phyloP scores from a whole-genome alignment of 1,140 invertebrate genomes.

The Linepithema humile region DNA sequence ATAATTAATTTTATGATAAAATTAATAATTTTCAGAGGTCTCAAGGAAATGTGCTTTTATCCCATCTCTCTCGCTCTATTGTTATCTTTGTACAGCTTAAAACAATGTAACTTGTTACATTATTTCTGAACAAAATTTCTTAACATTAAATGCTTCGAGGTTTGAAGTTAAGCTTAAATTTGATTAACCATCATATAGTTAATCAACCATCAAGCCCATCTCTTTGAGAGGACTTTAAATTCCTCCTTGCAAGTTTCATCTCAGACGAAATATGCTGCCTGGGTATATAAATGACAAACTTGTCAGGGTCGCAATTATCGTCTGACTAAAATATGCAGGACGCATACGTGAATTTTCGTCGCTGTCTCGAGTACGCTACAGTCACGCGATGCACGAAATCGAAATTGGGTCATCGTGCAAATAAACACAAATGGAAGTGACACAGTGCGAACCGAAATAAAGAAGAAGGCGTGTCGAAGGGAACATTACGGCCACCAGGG shows the following conservation, averaged over 20 bases:
- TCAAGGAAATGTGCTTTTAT: too few relatives aligned
- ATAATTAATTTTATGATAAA: too few relatives aligned
- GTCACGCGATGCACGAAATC: slow-evolving; percentile 34
- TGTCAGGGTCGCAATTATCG: slow-evolving; percentile 34
- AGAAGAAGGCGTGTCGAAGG: slow-evolving; percentile 19
- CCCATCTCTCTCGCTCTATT: neutral
- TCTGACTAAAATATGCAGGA: slow-evolving; percentile 8
- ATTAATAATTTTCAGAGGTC: neutral
- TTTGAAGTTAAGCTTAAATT: neutral
- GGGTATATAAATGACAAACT: neutral
- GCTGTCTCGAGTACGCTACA: neutral
- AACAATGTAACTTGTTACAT: neutral
- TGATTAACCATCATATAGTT: neutral
- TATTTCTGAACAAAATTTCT: neutral
- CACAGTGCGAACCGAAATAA: slow-evolving; percentile 20
- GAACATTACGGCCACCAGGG: slow-evolving; percentile 27
- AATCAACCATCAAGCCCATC: too few relatives aligned
- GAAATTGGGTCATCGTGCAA: slow-evolving; percentile 38
- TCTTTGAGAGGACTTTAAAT: neutral
- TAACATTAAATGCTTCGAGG: neutral
- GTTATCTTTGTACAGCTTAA: neutral
- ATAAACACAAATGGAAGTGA: slow-evolving; percentile 7
- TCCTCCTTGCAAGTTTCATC: neutral
- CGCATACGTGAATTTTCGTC: neutral
- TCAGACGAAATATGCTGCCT: too few relatives aligned